Evolutionary conservation across 2,888 invertebrate species (phyloP), one percentile per base, ranked within the genome.

Genomic region (Coleophora flavipennella): DNA sequence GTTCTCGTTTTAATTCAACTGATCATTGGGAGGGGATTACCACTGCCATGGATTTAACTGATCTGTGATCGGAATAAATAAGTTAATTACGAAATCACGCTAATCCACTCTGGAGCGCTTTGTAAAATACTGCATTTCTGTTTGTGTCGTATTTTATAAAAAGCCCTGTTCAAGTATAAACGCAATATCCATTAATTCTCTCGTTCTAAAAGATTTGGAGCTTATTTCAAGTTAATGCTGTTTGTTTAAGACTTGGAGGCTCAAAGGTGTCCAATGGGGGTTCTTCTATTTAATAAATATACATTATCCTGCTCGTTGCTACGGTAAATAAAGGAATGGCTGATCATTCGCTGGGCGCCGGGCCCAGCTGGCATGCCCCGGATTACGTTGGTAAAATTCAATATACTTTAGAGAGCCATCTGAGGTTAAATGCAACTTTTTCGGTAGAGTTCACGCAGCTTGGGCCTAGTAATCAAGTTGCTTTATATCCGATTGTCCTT

Each of bases 381-480:
- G 71, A 76, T 80, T 76, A 78, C 70, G 67, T 71, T 63, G 67
- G 63, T 68, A 62, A 67, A 79, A 79, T 76, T 79, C 76, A 76
- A 79, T 78, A 79, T 77, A 71, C 71, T 73, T 61, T 59, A 54
- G 59, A 62, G 59, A 53, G 57, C 67, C 76, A 78, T 69, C 78
- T 80, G 76, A 62, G 72, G 44, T 58, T 49, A 55, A 58, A 63
- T 55, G 60, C 57, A 61, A 69, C 58, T 70, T 73, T 69, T 67
- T 61, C 51, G 57, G 51, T 36, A 39, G 45, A 61, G 56, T 59
- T 58, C 57, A 39, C 46, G 43, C 41, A 47, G 49, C 44, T 50
- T 31, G 39, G 6, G 20, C 20, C 20, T 20, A 3, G 45, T 50
- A 50, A 50, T 50, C 35, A 28, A 40, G 35, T 49, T 62, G 56